Evolutionary conservation across 1,140 invertebrate genomes (phyloP).

Genomic region (Calycopis cecrops): DNA sequence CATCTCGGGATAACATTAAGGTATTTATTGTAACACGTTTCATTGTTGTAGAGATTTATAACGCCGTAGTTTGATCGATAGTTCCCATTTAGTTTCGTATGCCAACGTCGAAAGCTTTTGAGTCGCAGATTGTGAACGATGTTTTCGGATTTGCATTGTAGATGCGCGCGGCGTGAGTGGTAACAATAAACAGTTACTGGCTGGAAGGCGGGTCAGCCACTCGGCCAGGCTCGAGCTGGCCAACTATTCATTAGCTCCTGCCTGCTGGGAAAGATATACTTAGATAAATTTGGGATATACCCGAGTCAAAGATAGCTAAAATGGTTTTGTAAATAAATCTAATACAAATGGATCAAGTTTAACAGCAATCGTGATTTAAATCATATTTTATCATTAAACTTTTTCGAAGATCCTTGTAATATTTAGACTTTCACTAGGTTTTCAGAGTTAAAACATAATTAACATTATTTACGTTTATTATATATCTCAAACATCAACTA

Average conservation of each 20-base stretch:
- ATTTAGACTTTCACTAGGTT: too few relatives aligned
- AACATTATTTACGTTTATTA: too few relatives aligned
- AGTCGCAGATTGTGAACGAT: slow-evolving; percentile 46
- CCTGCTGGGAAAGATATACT: too few relatives aligned
- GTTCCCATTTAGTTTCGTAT: slow-evolving; percentile 45
- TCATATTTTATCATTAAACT: too few relatives aligned
- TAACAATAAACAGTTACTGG: slow-evolving; percentile 7
- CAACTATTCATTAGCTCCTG: slow-evolving; percentile 53
- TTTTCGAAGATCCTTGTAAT: too few relatives aligned
- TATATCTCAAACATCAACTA: too few relatives aligned
- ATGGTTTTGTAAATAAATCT: too few relatives aligned
- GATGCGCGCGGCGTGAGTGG: slow-evolving; percentile 48
- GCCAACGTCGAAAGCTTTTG: slow-evolving; percentile 33
- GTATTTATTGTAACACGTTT: slow-evolving; percentile 71
- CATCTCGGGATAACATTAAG: slow-evolving; percentile 73
- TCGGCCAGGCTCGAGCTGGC: slow-evolving; percentile 41
- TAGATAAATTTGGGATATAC: too few relatives aligned
- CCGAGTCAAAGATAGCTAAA: too few relatives aligned
- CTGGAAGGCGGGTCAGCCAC: slow-evolving; percentile 35
- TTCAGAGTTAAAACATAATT: too few relatives aligned
- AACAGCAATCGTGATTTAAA: too few relatives aligned
- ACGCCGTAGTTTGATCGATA: slow-evolving; percentile 64
- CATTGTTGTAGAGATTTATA: slow-evolving; percentile 70
- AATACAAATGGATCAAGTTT: too few relatives aligned
- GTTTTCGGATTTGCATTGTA: slow-evolving; percentile 61